Conservation (phyloP, 1,140 invertebrate genomes). For the Drosophila punjabiensis region DNA sequence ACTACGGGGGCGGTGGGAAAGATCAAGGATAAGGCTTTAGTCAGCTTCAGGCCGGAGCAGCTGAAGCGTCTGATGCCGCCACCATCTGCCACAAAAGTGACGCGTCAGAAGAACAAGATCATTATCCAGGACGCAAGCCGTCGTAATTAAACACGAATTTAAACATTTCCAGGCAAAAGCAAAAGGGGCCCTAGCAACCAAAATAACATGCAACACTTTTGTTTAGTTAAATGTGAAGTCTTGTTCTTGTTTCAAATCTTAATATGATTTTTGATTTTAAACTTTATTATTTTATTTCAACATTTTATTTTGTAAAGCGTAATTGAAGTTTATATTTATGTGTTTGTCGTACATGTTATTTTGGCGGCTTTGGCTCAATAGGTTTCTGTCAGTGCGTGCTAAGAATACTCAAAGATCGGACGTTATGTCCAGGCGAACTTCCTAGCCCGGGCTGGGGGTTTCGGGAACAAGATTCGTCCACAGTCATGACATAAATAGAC, state of each 20-base stretch:
- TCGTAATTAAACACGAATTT: constrained; percentile 75
- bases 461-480: constrained; percentile 55
- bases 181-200: not conserved
- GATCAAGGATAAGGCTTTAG: constrained; percentile 60
- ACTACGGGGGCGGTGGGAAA: constrained; percentile 49
- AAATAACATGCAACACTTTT: not conserved
- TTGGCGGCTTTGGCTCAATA: constrained; percentile 4
- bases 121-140: constrained; percentile 89
- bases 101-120: constrained; percentile 91
- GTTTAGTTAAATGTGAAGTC: not conserved
- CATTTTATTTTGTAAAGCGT: too few species aligned
- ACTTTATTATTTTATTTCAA: too few species aligned
- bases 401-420: constrained; percentile 4
- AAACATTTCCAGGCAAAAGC: constrained; percentile 19
- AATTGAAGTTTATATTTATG: not conserved
- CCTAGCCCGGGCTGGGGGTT: constrained; percentile 5
- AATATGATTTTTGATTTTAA: too few species aligned
- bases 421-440: constrained; percentile 8
- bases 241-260: too few species aligned
- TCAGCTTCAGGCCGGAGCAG: constrained; percentile 87
- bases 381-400: not conserved
- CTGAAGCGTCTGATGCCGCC: constrained; percentile 87
- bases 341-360: not conserved
- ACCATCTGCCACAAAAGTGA: constrained; percentile 89
- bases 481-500: constrained; percentile 53